Conservation (phyloP, 1,140 invertebrate genomes). For the Lethrus apterus region DNA sequence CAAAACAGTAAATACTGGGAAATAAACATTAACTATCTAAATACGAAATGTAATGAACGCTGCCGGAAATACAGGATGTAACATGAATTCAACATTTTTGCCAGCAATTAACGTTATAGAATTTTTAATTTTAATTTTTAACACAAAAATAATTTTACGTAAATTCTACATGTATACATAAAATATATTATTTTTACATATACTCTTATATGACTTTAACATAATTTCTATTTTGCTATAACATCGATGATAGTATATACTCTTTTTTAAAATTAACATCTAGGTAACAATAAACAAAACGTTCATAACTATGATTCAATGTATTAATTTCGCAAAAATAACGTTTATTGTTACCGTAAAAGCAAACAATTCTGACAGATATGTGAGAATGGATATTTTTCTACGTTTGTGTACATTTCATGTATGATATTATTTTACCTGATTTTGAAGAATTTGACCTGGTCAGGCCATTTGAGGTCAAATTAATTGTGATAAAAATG, state of each 20-base stretch:
- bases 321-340: too few relatives aligned
- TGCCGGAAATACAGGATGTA: conserved; percentile 1
- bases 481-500: background rate
- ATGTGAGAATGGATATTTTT: background rate
- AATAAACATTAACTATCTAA: background rate
- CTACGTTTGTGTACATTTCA: background rate
- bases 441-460: too few relatives aligned
- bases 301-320: too few relatives aligned
- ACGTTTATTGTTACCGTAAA: too few relatives aligned
- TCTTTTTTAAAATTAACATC: background rate
- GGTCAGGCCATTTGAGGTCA: too few relatives aligned
- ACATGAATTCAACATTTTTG: conserved; percentile 3
- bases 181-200: conserved; percentile 12
- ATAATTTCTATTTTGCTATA: conserved; percentile 6
- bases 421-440: background rate
- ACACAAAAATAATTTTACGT: background rate
- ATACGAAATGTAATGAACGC: background rate
- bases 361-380: background rate
- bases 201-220: conserved; percentile 7
- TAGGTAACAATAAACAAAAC: background rate
- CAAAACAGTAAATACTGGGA: conserved; percentile 22
- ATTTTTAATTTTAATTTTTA: background rate
- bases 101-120: background rate
- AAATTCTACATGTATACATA: conserved; percentile 11
- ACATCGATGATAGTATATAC: background rate